Percentiles rank a stretch among this genome's conserved stretches.
These are phyloP conservation scores for Polymixis lichenea DNA, from an alignment of 2,888 invertebrate species.

Conservation along the genomic window DNA sequence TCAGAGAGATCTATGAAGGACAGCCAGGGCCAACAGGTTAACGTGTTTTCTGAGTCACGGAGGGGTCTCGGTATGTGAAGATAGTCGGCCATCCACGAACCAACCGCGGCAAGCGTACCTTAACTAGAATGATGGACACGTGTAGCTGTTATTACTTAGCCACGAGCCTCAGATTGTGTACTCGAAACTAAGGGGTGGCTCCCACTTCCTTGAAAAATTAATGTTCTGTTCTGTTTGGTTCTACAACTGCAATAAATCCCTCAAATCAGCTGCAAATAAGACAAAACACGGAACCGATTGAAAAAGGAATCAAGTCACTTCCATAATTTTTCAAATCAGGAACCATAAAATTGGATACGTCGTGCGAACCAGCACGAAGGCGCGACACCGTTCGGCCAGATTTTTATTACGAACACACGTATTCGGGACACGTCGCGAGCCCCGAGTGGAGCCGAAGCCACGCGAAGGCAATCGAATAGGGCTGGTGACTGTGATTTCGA, in stretches of 20 bases:
- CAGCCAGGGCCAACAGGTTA: no score
- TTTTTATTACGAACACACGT: constrained; percentile 72
- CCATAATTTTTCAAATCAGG: constrained; percentile 74
- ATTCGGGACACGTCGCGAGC: constrained; percentile 74
- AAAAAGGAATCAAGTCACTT: constrained; percentile 53
- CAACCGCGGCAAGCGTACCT: no score
- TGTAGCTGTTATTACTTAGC: no score
- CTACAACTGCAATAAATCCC: background rate
- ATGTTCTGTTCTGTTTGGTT: background rate
- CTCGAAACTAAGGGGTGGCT: background rate
- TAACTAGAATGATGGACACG: no score
- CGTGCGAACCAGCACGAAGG: constrained; percentile 61
- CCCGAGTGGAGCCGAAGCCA: constrained; percentile 67
- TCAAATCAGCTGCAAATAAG: constrained; percentile 33
- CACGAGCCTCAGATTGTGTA: no score
- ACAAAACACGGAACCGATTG: constrained; percentile 31
- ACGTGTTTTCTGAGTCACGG: no score
- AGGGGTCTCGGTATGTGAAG: no score
- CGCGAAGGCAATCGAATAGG: constrained; percentile 56
- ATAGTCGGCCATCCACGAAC: no score
- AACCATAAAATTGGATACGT: constrained; percentile 76
- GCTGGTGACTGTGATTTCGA: constrained; percentile 59
- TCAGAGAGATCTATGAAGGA: no score
- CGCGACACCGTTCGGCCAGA: constrained; percentile 70
- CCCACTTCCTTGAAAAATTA: background rate